Evolutionary conservation across 1,140 invertebrate genomes (phyloP).

Genomic region (Panonychus citri): DNA sequence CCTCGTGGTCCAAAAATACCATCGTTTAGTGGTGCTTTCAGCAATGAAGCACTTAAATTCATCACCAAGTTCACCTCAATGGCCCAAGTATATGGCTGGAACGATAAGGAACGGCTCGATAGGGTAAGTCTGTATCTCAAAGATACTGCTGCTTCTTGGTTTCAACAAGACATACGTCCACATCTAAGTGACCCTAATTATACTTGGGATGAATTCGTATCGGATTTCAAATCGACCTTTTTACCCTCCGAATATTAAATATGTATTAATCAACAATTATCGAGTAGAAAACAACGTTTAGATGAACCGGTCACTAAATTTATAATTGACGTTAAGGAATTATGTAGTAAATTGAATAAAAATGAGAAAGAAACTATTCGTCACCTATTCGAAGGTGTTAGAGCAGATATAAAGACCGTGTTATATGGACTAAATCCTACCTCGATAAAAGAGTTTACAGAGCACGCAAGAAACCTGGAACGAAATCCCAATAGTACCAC

Average conservation of each 20-base stretch:
- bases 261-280: not conserved
- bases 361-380: not conserved
- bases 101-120: not conserved
- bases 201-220: not conserved
- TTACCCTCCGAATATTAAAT: not conserved
- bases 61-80: not conserved
- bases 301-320: not conserved
- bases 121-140: not conserved
- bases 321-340: not conserved
- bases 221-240: not conserved
- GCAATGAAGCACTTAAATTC: not conserved
- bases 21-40: not conserved
- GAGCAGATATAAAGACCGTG: not conserved
- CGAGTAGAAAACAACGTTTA: not conserved
- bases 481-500: too few species aligned
- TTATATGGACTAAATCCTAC: not conserved
- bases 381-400: not conserved
- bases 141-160: not conserved
- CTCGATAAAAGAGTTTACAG: not conserved
- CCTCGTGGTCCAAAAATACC: not conserved
- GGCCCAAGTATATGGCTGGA: not conserved
- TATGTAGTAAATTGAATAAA: not conserved
- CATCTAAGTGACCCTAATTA: not conserved
- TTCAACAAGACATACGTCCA: not conserved
- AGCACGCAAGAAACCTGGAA: not conserved